Evolutionary conservation across 2,797 vertebrate genomes (phyloP), one percentile per base, ranked within the genome.

Genomic region (Myoxocephalus aenaeus): DNA sequence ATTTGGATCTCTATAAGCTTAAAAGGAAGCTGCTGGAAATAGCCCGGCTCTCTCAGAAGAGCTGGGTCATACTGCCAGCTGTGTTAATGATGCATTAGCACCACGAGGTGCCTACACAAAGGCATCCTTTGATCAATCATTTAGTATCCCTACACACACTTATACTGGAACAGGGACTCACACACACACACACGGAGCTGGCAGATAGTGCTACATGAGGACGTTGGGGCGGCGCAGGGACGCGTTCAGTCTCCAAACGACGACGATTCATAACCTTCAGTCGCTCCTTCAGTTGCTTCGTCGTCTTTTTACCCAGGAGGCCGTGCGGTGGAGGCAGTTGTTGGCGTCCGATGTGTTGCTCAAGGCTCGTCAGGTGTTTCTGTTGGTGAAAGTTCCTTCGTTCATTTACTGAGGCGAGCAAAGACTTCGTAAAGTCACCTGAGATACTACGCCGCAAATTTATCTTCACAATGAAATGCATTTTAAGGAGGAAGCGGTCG

Each of bases 21-120:
- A 80, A 86, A 82, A 86, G 82, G 62, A 83, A 80, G 77, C 85
- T 67, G 79, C 86, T 90, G 90, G 77, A 91, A 89, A 90, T 85
- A 88, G 83, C 65, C 78, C 10, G 79, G 77, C 81, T 12, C 85
- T 80, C 77, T 69, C 54, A 40, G 78, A 87, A 67, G 84, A 84
- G 87, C 80, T 79, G 85, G 87, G 87, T 89, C 89, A 88, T 69
- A 81, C 88, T 84, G 79, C 82, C 85, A 84, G 87, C 91, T 86
- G 88, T 90, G 88, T 86, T 90, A 91, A 88, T 90, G 89, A 91
- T 90, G 90, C 90, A 85, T 90, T 85, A 84, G 75, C 88, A 87
- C 86, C 90, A 89, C 86, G 77, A 89, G 88, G 82, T 78, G 87
- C 86, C 83, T 75, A 72, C 86, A 91, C 89, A 92, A 91, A 91